These are phyloP conservation scores for Vulpes vulpes DNA, from an alignment of 2,113 vertebrate genomes.

Conservation along the genomic window DNA sequence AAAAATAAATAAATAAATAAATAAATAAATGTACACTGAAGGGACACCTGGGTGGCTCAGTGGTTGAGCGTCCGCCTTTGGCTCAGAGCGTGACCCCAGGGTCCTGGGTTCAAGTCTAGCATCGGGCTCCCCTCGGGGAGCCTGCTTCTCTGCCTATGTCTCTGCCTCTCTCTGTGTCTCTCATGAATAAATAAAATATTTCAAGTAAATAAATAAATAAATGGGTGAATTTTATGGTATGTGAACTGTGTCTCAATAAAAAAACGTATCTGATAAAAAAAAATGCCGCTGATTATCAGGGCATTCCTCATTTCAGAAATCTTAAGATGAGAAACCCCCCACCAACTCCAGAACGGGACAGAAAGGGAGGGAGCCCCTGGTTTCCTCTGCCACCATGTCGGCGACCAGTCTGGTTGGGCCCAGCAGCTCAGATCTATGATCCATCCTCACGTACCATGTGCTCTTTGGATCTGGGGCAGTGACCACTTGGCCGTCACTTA, in stretches of 20 bases:
- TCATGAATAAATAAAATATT: too few species aligned
- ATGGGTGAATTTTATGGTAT: background rate
- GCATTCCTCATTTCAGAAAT: background rate
- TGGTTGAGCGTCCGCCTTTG: background rate
- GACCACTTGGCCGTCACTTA: background rate
- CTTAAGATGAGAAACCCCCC: background rate
- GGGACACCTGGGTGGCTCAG: background rate
- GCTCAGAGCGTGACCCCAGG: background rate
- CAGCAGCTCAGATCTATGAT: background rate
- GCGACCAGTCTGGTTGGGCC: background rate
- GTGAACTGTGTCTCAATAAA: background rate
- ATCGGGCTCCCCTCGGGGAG: background rate
- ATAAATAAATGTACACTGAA: background rate
- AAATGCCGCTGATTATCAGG: background rate
- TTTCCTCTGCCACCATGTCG: background rate
- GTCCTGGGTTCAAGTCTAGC: background rate
- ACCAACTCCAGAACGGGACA: background rate
- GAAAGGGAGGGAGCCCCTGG: background rate
- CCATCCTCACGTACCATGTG: background rate
- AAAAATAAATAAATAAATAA: too few species aligned
- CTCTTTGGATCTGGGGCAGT: background rate
- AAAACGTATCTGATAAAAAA: background rate
- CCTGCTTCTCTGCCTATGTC: background rate
- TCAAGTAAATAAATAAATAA: background rate
- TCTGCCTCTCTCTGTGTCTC: background rate